These are phyloP conservation scores for Xenops minutus DNA, from an alignment of 2,797 vertebrate genomes.

Conservation along the genomic window DNA sequence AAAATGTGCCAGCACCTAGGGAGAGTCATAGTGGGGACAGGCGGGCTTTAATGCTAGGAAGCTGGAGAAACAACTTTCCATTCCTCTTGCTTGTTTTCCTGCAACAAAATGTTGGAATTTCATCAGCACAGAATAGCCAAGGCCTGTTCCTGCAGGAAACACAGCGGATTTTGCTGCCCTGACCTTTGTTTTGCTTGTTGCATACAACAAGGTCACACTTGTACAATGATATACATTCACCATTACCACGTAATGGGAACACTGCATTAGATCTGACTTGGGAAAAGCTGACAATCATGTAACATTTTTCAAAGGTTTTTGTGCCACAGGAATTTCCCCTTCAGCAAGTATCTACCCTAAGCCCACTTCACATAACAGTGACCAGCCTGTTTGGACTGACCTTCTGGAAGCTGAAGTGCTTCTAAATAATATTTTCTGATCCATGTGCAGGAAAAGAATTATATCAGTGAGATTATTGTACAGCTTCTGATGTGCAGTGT, in stretches of 20 bases:
- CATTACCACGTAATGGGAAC: not conserved
- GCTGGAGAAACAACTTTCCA: not conserved
- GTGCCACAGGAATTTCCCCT: not conserved
- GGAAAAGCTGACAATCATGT: not conserved
- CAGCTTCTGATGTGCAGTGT: not conserved
- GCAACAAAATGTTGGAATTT: not conserved
- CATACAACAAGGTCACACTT: not conserved
- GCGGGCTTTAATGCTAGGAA: not conserved
- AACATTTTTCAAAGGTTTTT: not conserved
- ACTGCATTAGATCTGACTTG: not conserved
- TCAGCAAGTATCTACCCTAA: not conserved
- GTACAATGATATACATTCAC: not conserved
- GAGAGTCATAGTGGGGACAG: constrained; percentile 27
- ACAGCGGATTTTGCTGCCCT: not conserved
- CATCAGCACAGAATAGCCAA: not conserved
- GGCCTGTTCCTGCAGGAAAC: not conserved
- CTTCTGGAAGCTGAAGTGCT: not conserved
- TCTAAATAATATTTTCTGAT: not conserved
- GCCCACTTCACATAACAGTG: not conserved
- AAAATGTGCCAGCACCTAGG: constrained; percentile 22
- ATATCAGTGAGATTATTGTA: not conserved
- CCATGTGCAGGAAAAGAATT: not conserved
- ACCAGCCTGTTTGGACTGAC: not conserved
- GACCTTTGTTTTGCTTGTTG: not conserved
- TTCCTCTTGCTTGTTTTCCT: not conserved